Evolutionary conservation across 2,113 vertebrate genomes (phyloP), one percentile per base, ranked within the genome.

Genomic region (Perca flavescens): DNA sequence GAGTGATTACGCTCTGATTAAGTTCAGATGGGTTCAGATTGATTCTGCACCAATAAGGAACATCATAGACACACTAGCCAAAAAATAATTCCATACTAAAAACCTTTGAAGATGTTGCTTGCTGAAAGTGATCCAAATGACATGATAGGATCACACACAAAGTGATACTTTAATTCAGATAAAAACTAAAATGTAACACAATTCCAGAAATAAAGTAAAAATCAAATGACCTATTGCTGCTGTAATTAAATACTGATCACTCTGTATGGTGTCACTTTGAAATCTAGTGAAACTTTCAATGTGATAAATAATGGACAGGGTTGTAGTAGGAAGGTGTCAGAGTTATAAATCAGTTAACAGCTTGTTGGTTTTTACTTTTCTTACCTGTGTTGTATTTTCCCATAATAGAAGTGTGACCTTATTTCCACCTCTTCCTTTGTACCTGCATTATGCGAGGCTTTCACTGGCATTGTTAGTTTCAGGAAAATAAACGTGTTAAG

Each of bases 391-490:
- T 75, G 50, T 82, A 6, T 28, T 36, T 74, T 43, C 73, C 67
- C 0, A 5, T 61, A 70, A 83, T 31, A 9, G 17, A 72, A 17
- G 58, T n/a, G n/a, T 31, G 12, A 49, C n/a, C 6, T 58, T 46
- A 36, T 75, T 66, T n/a, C 46, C 70, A 22, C 82, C 34, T 79
- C 68, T 53, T 40, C 28, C 74, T 71, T 86, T 34, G 78, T 50
- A 47, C 68, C 40, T 46, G 56, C 50, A 21, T 49, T 19, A 56
- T 8, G 54, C 53, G 21, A 74, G 31, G 43, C 77, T 78, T 74
- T 79, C 40, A 61, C 53, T 62, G 40, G 36, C n/a, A 75, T 63
- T 77, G 63, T 74, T 58, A 3, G 19, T 86, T 72, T 66, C 40
- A 43, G 57, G 56, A 64, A 80, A 78, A 62, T 40, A 8, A 36